These are phyloP conservation scores for Artibeus lituratus DNA, from an alignment of 2,797 vertebrate genomes.

Conservation along the genomic window DNA sequence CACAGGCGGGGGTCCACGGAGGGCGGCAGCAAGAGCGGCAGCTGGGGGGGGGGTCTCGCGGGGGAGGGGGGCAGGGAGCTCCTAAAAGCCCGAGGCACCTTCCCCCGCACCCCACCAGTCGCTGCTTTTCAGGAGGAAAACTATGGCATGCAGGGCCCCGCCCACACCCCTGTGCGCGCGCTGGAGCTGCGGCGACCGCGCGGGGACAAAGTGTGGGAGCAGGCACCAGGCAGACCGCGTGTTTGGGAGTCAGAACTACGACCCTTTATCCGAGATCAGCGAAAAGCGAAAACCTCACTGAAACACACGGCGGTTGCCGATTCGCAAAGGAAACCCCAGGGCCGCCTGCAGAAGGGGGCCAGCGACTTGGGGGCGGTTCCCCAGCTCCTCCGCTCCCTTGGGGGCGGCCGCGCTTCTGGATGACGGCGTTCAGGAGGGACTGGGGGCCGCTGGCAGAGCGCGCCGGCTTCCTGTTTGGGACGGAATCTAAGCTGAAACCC, in stretches of 20 bases:
- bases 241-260: not conserved
- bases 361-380: rapidly evolving
- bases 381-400: not conserved
- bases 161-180: not conserved
- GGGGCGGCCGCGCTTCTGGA: not conserved
- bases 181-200: not conserved
- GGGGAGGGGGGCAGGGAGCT: not conserved
- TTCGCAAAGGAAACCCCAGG: not conserved
- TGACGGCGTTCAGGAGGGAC: not conserved
- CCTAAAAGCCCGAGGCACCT: not conserved
- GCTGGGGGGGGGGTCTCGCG: not conserved
- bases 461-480: not conserved
- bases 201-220: not conserved
- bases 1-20: not conserved
- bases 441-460: not conserved
- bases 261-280: not conserved
- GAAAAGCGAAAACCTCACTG: not conserved
- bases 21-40: not conserved
- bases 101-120: not conserved
- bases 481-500: too few species aligned
- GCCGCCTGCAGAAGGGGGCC: not conserved
- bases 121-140: not conserved
- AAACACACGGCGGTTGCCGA: not conserved
- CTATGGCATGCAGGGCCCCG: rapidly evolving
- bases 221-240: not conserved